Percentiles rank a stretch among this genome's conserved stretches.
Conservation (phyloP, 2,888 invertebrate species). For the Orthosia gothica region DNA sequence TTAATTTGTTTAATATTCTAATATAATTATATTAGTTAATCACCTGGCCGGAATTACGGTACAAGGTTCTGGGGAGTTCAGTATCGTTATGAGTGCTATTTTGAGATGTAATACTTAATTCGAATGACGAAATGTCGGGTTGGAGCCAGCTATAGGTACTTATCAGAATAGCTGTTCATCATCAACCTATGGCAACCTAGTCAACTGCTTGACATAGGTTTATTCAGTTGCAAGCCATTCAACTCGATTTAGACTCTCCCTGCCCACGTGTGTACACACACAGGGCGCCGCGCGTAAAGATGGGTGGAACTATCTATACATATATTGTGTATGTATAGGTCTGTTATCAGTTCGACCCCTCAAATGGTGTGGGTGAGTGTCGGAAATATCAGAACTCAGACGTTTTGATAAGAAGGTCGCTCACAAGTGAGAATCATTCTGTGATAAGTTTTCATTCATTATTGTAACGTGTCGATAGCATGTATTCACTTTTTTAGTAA, state of each 20-base stretch:
- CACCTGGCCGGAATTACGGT: constrained; percentile 31
- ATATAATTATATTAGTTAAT: constrained; percentile 40
- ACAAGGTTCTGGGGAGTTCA: constrained; percentile 9
- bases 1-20: constrained; percentile 43
- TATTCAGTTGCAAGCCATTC: no score
- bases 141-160: background rate
- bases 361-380: background rate
- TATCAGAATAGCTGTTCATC: background rate
- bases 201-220: background rate
- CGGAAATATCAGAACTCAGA: background rate
- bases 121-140: background rate
- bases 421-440: background rate
- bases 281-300: no score
- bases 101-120: background rate
- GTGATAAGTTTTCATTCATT: background rate
- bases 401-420: constrained; percentile 6
- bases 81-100: constrained; percentile 23
- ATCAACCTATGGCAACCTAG: background rate
- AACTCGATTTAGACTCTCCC: no score
- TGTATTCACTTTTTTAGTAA: no score
- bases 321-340: background rate
- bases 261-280: no score
- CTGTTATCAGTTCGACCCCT: constrained; percentile 1
- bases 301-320: no score
- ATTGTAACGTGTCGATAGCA: no score